Conservation (phyloP, 2,113 vertebrate genomes). For the Mobula birostris region DNA sequence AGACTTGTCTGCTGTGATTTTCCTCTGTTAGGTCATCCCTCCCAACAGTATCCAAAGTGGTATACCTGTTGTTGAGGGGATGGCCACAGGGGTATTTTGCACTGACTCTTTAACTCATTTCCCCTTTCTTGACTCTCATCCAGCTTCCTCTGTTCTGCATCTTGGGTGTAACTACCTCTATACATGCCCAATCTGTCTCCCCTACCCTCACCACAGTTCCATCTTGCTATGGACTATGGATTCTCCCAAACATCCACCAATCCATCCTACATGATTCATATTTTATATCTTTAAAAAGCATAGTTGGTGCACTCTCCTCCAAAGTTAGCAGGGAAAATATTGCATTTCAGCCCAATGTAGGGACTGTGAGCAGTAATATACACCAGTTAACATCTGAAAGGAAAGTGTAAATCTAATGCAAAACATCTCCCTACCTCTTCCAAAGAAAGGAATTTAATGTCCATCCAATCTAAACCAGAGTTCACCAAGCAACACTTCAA, state of each 20-base stretch:
- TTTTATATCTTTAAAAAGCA: too few relatives aligned
- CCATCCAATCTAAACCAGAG: neutral
- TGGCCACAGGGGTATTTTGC: too few relatives aligned
- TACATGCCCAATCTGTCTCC: too few relatives aligned
- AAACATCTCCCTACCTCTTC: neutral
- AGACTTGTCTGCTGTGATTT: too few relatives aligned
- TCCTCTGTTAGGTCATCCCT: too few relatives aligned
- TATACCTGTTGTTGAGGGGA: too few relatives aligned
- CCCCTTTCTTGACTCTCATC: too few relatives aligned
- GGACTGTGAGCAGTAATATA: neutral
- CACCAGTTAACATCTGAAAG: neutral
- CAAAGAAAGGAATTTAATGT: neutral
- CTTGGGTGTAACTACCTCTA: too few relatives aligned
- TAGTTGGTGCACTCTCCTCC: neutral
- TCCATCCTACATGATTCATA: too few relatives aligned
- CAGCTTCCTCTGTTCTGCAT: too few relatives aligned
- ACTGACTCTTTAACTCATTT: too few relatives aligned
- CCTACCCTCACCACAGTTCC: neutral
- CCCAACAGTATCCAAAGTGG: too few relatives aligned
- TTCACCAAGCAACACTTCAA: neutral
- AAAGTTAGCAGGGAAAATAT: neutral
- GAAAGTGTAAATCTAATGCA: neutral
- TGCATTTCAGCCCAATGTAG: neutral
- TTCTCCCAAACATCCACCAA: neutral
- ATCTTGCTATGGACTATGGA: neutral